A percentile compares a stretch with the other conserved stretches of the same genome.
phyloP scores from a whole-genome alignment of 2,888 invertebrate genomes.

The Siphonodentalium dalli region DNA sequence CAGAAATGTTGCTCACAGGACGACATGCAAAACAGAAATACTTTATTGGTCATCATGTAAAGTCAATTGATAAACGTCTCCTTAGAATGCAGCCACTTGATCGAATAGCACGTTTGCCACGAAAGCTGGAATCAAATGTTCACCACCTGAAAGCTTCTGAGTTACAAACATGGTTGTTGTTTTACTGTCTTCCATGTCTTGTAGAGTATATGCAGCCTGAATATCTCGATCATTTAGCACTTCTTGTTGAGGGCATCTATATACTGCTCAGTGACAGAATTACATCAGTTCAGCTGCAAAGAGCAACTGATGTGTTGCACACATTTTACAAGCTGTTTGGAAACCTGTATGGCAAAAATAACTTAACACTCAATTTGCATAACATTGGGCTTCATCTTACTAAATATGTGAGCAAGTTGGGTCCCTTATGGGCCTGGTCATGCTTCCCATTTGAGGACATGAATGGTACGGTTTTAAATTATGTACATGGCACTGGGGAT shows the following conservation, averaged over 20 bases:
- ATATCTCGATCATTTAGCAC: slow-evolving; percentile 9
- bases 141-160: slow-evolving; percentile 21
- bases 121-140: slow-evolving; percentile 7
- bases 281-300: background rate
- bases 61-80: slow-evolving; percentile 2
- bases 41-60: slow-evolving; percentile 5
- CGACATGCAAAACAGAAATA: slow-evolving; percentile 4
- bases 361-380: slow-evolving; percentile 9
- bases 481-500: slow-evolving; percentile 14
- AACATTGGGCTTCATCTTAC: slow-evolving; percentile 9
- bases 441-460: slow-evolving; percentile 19
- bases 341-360: background rate
- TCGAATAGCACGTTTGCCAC: slow-evolving; percentile 11
- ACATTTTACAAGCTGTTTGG: slow-evolving; percentile 2
- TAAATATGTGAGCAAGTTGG: slow-evolving; percentile 4
- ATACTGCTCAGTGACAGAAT: slow-evolving; percentile 10
- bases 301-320: background rate
- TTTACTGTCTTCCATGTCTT: slow-evolving; percentile 14
- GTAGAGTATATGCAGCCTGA: slow-evolving; percentile 2
- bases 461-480: slow-evolving; percentile 9
- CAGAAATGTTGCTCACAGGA: slow-evolving; percentile 6
- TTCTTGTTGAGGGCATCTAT: slow-evolving; percentile 17
- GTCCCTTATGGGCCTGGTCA: slow-evolving; percentile 22
- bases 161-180: slow-evolving; percentile 18
- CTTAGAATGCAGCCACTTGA: slow-evolving; percentile 16